phyloP scores from a whole-genome alignment of 2,888 invertebrate species.

The Lissonota sp. region DNA sequence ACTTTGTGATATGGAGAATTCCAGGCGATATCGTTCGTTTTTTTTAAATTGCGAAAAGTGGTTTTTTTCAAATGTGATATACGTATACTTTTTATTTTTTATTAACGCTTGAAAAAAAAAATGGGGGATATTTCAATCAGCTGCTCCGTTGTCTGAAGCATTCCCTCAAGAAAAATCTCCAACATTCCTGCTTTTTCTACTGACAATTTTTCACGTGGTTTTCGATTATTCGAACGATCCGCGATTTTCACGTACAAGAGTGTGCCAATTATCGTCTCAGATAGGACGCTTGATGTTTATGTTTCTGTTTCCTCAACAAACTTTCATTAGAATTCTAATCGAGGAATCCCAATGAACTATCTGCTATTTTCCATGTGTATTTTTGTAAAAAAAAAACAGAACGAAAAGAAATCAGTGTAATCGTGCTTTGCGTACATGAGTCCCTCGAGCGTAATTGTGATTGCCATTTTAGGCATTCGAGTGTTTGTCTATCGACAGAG shows the following conservation, averaged over 20 bases:
- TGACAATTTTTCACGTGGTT: slow-evolving; percentile 3
- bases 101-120: too few relatives aligned
- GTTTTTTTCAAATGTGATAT: too few relatives aligned
- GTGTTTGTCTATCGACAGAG: slow-evolving; percentile 20
- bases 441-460: slow-evolving; percentile 29
- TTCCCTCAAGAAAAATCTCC: background rate
- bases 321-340: slow-evolving; percentile 39
- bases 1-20: too few relatives aligned
- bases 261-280: slow-evolving; percentile 57
- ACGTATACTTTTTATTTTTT: too few relatives aligned
- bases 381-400: slow-evolving; percentile 70
- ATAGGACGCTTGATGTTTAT: slow-evolving; percentile 23
- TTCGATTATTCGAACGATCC: slow-evolving; percentile 26
- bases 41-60: too few relatives aligned
- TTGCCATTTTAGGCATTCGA: slow-evolving; percentile 27
- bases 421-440: slow-evolving; percentile 46
- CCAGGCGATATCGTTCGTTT: too few relatives aligned
- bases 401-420: slow-evolving; percentile 18
- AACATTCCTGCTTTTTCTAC: slow-evolving; percentile 44
- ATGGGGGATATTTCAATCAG: too few relatives aligned
- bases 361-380: slow-evolving; percentile 73
- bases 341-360: slow-evolving; percentile 25
- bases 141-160: background rate
- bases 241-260: slow-evolving; percentile 23
- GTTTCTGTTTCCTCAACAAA: background rate